Evolutionary conservation across 2,888 invertebrate genomes (phyloP), one percentile per base, ranked within the genome.

Genomic region (Oscheius sp.): DNA sequence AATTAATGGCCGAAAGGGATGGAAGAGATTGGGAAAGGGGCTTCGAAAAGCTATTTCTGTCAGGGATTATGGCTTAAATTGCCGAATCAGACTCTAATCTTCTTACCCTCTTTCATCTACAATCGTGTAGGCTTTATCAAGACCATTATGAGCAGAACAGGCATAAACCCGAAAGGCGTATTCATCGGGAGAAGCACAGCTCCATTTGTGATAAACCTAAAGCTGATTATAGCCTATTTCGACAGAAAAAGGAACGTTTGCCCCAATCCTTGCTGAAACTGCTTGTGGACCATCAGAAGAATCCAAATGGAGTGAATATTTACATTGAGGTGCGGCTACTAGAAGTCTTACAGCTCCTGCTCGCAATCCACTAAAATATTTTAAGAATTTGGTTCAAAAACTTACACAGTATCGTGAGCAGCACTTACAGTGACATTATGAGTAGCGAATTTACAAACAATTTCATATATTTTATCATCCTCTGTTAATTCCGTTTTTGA

Each of bases 171-270:
- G 74, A 69, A 78, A 78, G 23, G 69, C 57, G 33, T 65, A 76
- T 61, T 61, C 61, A 0, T 65, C 68, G 2, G 64, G 48, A 4
- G 72, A 33, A 1, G 70, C 42, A 37, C 78, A 78, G 34, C 69
- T 68, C 78, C 78, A 78, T 29, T 71, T 65, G 46, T 76, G 76
- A 33, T 61, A 78, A 15, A 76, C 65, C 74, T 75, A 37, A 42
- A 71, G 65, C 8, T 33, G 5, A 27, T 15, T 12, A 39, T 52
- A 8, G n/a, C n/a, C n/a, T n/a, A 20, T 55, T 55, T 52, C 27
- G 12, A 20, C 23, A 10, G 37, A 55, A 55, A 33, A 31, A 31
- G 23, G n/a, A 39, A 77, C 75, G 37, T 69, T 52, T 53, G 76
- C 74, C 3, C 78, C 78, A 65, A 78, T 72, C 34, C 70, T 74